Conservation (phyloP, 2,888 invertebrate species). For the Hipparchia semele region DNA sequence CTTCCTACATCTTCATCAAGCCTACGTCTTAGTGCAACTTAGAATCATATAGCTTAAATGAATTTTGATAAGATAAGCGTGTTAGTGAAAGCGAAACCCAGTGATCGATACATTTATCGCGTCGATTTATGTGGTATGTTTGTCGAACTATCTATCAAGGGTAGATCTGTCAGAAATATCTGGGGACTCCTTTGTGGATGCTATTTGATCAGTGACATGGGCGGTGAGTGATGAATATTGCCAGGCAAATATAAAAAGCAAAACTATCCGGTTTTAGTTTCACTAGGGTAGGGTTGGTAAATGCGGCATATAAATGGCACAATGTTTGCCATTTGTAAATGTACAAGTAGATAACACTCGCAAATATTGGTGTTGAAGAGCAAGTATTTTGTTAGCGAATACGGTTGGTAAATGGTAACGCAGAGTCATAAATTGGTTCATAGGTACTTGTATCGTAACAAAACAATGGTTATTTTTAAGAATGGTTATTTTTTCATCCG, state of each 20-base stretch:
- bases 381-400: constrained; percentile 10
- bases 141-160: constrained; percentile 72
- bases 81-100: neutral
- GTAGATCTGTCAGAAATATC: constrained; percentile 77
- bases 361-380: constrained; percentile 24
- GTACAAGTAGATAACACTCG: constrained; percentile 20
- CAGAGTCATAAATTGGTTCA: neutral
- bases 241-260: constrained; percentile 81
- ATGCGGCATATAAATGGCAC: constrained; percentile 39
- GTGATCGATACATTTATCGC: constrained; percentile 26
- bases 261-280: constrained; percentile 80
- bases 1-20: too few relatives aligned
- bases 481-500: neutral
- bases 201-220: constrained; percentile 81
- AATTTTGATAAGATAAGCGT: neutral
- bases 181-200: constrained; percentile 78
- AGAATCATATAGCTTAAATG: neutral
- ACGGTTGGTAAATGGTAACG: neutral
- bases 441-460: too few relatives aligned
- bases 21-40: neutral
- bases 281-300: constrained; percentile 65
- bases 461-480: neutral
- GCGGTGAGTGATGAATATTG: constrained; percentile 83
- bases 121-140: constrained; percentile 51
- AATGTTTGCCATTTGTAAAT: constrained; percentile 30